A percentile compares a stretch with the other conserved stretches of the same genome.
These are phyloP conservation scores for Cremastinae sp. DNA, from an alignment of 2,888 invertebrate genomes.

Conservation along the genomic window DNA sequence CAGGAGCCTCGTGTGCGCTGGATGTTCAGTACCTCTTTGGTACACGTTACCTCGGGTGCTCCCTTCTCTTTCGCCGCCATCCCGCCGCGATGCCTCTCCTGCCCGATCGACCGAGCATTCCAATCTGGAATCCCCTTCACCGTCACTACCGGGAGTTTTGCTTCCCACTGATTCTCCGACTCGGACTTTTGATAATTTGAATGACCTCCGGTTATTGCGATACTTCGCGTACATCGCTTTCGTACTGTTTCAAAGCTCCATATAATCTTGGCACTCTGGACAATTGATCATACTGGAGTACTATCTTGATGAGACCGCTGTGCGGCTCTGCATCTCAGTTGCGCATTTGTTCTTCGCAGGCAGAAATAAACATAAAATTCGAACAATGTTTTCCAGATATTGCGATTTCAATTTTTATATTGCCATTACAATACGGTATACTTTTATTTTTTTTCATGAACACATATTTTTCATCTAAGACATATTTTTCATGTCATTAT, in stretches of 20 bases:
- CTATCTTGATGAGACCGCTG: background rate
- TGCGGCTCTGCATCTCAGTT: too few relatives aligned
- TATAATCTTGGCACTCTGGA: background rate
- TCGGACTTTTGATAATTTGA: slow-evolving; percentile 57
- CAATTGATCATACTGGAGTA: background rate
- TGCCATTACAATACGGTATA: too few relatives aligned
- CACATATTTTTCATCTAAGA: too few relatives aligned
- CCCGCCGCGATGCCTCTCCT: background rate
- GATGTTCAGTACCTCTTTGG: slow-evolving; percentile 71
- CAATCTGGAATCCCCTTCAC: slow-evolving; percentile 40
- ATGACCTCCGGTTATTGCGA: slow-evolving; percentile 51
- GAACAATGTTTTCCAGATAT: background rate
- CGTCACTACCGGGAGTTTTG: slow-evolving; percentile 59
- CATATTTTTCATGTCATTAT: too few relatives aligned
- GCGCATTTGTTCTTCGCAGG: too few relatives aligned
- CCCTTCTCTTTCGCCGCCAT: slow-evolving; percentile 22
- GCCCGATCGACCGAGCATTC: slow-evolving; percentile 26
- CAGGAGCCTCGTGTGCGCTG: slow-evolving; percentile 73
- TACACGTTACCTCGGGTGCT: slow-evolving; percentile 49
- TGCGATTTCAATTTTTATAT: too few relatives aligned
- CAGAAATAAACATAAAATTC: too few relatives aligned
- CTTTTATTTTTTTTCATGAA: too few relatives aligned
- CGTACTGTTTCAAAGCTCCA: background rate
- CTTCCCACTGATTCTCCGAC: slow-evolving; percentile 50
- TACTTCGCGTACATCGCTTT: slow-evolving; percentile 17